A percentile compares a stretch with the other conserved stretches of the same genome.
Conservation (phyloP, 1,140 invertebrate species). For the Arctopsyche grandis region DNA sequence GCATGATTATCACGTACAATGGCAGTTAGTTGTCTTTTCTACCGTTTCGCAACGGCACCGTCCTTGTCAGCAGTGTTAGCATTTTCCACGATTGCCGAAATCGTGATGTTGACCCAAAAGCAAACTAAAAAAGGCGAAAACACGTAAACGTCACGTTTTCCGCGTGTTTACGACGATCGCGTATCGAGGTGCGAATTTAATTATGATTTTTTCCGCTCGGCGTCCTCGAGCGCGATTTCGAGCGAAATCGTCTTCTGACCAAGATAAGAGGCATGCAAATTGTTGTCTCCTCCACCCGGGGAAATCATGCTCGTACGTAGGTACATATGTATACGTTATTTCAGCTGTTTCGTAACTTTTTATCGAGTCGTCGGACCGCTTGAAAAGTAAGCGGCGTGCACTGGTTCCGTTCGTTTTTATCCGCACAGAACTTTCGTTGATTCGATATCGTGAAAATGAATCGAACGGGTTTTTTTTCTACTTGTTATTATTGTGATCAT, state of each 20-base stretch:
- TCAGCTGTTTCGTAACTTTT: constrained; percentile 3
- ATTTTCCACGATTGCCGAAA: constrained; percentile 31
- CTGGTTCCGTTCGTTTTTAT: constrained; percentile 22
- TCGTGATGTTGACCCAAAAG: constrained; percentile 31
- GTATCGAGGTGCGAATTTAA: constrained; percentile 19
- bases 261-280: background rate
- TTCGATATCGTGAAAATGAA: constrained; percentile 20
- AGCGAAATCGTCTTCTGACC: background rate
- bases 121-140: background rate
- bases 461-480: background rate
- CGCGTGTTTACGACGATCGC: constrained; percentile 8
- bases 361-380: background rate
- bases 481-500: background rate
- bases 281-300: background rate
- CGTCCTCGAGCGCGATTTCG: background rate
- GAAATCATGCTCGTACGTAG: background rate
- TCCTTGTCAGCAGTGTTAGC: constrained; percentile 12
- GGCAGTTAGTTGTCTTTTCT: constrained; percentile 19
- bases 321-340: background rate
- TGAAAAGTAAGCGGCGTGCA: constrained; percentile 23
- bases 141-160: constrained; percentile 17
- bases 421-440: constrained; percentile 15
- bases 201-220: background rate
- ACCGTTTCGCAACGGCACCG: constrained; percentile 11
- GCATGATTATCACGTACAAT: constrained; percentile 18